These are phyloP conservation scores for Meloidogyne hapla DNA, from an alignment of 1,140 invertebrate species.

Conservation along the genomic window DNA sequence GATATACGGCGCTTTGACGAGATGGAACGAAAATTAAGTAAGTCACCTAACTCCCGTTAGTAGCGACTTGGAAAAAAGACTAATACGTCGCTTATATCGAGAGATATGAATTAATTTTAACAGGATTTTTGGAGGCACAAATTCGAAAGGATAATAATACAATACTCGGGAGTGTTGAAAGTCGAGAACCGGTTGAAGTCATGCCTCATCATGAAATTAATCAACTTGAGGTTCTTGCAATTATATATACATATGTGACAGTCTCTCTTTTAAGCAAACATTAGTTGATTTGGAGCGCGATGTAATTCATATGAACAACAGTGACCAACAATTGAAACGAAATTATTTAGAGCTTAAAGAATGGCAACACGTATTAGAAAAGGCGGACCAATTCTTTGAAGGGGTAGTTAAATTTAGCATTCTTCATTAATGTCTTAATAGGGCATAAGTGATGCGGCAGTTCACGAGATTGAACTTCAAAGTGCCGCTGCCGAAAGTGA, in stretches of 20 bases:
- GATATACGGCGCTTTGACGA: slow-evolving; percentile 86
- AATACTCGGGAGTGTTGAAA: slow-evolving; percentile 46
- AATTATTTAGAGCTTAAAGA: slow-evolving; percentile 63
- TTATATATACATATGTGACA: not conserved
- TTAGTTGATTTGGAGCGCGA: slow-evolving; percentile 61
- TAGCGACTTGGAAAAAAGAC: no score
- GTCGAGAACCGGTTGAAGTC: slow-evolving; percentile 42
- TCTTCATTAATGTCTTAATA: slow-evolving; percentile 12
- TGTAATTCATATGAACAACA: slow-evolving; percentile 64
- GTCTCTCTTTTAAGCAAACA: slow-evolving; percentile 48
- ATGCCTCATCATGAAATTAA: slow-evolving; percentile 59
- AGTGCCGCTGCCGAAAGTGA: slow-evolving; percentile 48
- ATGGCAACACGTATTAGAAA: slow-evolving; percentile 63
- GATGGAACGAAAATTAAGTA: slow-evolving; percentile 84
- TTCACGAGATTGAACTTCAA: slow-evolving; percentile 52
- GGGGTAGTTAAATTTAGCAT: slow-evolving; percentile 43
- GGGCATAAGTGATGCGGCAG: slow-evolving; percentile 60
- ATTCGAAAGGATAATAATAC: slow-evolving; percentile 61
- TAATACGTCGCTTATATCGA: no score
- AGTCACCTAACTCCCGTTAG: no score
- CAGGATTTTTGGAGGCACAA: slow-evolving; percentile 60
- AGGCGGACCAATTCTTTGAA: slow-evolving; percentile 64
- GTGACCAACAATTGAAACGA: slow-evolving; percentile 57
- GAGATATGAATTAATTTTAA: slow-evolving; percentile 34
- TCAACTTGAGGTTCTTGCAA: slow-evolving; percentile 47